phyloP scores from a whole-genome alignment of 2,888 invertebrate genomes.

The Teinopalpus imperialis region DNA sequence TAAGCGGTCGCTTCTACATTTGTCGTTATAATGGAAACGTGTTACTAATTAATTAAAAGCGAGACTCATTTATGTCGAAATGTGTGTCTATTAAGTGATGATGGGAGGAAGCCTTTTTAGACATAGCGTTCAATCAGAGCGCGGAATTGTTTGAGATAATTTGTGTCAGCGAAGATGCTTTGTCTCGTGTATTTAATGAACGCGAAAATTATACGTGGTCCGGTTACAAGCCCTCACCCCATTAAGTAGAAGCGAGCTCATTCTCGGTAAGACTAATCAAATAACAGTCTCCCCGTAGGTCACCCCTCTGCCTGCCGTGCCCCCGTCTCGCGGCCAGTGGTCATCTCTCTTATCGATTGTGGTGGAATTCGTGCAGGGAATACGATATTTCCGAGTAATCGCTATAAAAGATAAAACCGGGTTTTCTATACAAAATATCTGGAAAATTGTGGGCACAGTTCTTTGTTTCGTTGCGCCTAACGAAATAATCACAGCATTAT shows the following conservation, averaged over 20 bases:
- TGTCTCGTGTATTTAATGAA: slow-evolving; percentile 39
- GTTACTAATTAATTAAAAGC: slow-evolving; percentile 81
- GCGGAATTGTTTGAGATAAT: slow-evolving; percentile 59
- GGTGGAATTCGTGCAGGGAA: slow-evolving; percentile 82
- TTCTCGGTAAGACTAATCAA: slow-evolving; percentile 83
- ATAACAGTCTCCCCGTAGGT: slow-evolving; percentile 76
- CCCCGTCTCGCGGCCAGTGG: slow-evolving; percentile 73
- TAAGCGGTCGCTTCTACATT: slow-evolving; percentile 82
- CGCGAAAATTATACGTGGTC: slow-evolving; percentile 75
- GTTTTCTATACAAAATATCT: slow-evolving; percentile 7
- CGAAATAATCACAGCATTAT: slow-evolving; percentile 10
- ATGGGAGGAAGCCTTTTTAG: slow-evolving; percentile 69
- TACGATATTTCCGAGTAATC: slow-evolving; percentile 76
- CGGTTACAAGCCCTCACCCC: slow-evolving; percentile 79
- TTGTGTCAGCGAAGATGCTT: slow-evolving; percentile 47
- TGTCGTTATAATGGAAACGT: slow-evolving; percentile 83
- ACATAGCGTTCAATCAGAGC: slow-evolving; percentile 40
- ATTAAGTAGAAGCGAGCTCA: slow-evolving; percentile 80
- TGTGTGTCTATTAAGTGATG: slow-evolving; percentile 79
- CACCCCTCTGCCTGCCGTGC: slow-evolving; percentile 42
- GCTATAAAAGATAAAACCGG: slow-evolving; percentile 44
- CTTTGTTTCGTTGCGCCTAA: slow-evolving; percentile 6
- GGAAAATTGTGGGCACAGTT: neutral
- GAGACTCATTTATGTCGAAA: slow-evolving; percentile 81
- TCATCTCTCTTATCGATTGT: slow-evolving; percentile 82